A percentile compares a stretch with the other conserved stretches of the same genome.
phyloP scores from a whole-genome alignment of 2,888 invertebrate species.

The Steromphala cineraria region DNA sequence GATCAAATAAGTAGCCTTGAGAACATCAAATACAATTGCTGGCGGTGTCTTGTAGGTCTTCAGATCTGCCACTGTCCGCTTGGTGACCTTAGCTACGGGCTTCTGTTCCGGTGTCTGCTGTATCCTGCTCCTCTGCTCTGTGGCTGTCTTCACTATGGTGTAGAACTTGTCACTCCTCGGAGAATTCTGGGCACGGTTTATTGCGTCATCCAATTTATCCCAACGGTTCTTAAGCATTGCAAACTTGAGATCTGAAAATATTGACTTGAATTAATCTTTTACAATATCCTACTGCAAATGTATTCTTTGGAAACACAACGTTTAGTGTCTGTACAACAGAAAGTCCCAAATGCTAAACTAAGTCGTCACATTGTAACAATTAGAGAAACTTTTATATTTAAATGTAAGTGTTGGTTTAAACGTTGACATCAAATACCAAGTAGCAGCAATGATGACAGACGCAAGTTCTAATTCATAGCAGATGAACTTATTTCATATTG shows the following conservation, averaged over 20 bases:
- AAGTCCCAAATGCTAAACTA: too few relatives aligned
- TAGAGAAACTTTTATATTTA: too few relatives aligned
- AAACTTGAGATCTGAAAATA: background rate
- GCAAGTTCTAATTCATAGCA: too few relatives aligned
- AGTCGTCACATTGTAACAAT: too few relatives aligned
- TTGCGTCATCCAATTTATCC: background rate
- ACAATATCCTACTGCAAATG: too few relatives aligned
- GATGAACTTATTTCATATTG: too few relatives aligned
- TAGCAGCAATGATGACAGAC: too few relatives aligned
- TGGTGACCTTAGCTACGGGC: background rate
- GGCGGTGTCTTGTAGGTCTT: background rate
- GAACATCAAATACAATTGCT: background rate
- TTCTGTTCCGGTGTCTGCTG: background rate
- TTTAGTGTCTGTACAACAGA: too few relatives aligned
- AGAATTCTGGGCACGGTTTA: background rate
- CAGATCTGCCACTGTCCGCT: background rate
- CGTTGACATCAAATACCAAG: too few relatives aligned
- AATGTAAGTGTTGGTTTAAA: too few relatives aligned
- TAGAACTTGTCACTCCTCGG: background rate
- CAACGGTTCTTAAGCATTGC: conserved; percentile 3
- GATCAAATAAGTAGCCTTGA: background rate
- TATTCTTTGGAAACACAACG: too few relatives aligned
- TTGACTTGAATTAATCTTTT: too few relatives aligned
- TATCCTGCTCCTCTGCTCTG: background rate
- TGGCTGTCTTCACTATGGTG: background rate